These are phyloP conservation scores for Crioceris asparagi DNA, from an alignment of 2,888 invertebrate species.

Conservation along the genomic window DNA sequence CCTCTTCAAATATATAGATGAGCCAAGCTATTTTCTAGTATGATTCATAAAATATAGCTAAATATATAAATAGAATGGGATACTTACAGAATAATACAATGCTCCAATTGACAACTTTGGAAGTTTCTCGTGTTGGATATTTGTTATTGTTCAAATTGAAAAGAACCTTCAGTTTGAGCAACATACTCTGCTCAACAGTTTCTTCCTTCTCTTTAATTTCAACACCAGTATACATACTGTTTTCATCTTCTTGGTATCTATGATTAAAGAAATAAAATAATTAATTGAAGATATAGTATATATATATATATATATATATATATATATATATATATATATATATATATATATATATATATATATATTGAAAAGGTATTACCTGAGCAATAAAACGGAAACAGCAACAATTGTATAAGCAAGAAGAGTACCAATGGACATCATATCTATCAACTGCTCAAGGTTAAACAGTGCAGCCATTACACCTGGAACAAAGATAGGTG, in stretches of 20 bases:
- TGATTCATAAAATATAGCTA: no score
- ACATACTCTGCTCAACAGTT: constrained; percentile 17
- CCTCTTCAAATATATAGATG: no score
- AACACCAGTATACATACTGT: constrained; percentile 15
- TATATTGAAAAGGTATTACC: constrained; percentile 41
- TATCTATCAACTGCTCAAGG: constrained; percentile 82
- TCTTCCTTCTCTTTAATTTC: constrained; percentile 18
- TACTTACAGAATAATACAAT: constrained; percentile 46
- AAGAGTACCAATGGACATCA: constrained; percentile 91
- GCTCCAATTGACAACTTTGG: constrained; percentile 53
- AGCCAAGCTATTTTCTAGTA: no score
- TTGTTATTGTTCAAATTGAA: constrained; percentile 64
- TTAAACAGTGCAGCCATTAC: constrained; percentile 83
- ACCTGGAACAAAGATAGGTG: constrained; percentile 52
- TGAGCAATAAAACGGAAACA: constrained; percentile 75
- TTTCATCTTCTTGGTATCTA: constrained; percentile 25
- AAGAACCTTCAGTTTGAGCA: constrained; percentile 38
- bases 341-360: neutral
- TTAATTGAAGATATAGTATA: no score
- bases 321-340: no score
- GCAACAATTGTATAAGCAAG: constrained; percentile 89
- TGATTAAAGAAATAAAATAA: constrained; percentile 12
- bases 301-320: no score
- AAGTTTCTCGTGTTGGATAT: constrained; percentile 53
- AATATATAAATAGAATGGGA: neutral